These are phyloP conservation scores for Geotrupes spiniger DNA, from an alignment of 2,888 invertebrate genomes.

Conservation along the genomic window DNA sequence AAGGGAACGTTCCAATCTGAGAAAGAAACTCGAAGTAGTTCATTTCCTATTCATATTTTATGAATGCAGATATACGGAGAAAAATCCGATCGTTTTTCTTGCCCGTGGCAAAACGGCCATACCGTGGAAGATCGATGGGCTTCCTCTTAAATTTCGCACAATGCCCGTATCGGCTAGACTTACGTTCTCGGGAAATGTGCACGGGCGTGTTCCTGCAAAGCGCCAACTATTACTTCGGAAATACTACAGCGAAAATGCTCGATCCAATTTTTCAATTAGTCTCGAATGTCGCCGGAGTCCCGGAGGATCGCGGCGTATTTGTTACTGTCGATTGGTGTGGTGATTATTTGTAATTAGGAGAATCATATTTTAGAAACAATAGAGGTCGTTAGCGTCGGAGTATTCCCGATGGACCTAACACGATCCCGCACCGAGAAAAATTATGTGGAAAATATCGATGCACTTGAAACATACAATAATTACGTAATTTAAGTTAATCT, in stretches of 20 bases:
- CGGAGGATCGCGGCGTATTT: constrained; percentile 19
- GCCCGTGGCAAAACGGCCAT: constrained; percentile 25
- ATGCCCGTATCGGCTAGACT: constrained; percentile 29
- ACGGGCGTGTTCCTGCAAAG: neutral
- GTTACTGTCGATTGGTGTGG: constrained; percentile 25
- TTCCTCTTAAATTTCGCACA: constrained; percentile 19
- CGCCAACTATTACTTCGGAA: neutral
- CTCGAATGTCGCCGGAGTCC: neutral
- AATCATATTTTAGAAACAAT: constrained; percentile 32
- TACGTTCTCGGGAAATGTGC: constrained; percentile 27
- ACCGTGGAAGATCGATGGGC: constrained; percentile 19
- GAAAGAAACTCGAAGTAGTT: constrained; percentile 23
- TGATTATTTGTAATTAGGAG: constrained; percentile 28
- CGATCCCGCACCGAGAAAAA: no score
- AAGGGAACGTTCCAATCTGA: neutral
- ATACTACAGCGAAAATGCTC: neutral
- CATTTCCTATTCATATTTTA: constrained; percentile 34
- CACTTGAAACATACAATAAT: no score
- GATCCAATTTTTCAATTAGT: constrained; percentile 2
- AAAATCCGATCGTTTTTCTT: constrained; percentile 19
- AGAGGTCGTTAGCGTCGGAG: constrained; percentile 29
- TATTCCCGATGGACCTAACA: constrained; percentile 14
- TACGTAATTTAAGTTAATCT: no score
- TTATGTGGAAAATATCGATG: no score
- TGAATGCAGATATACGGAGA: constrained; percentile 26